Evolutionary conservation across 2,888 invertebrate genomes (phyloP), one percentile per base, ranked within the genome.

Genomic region (Nymphalis c-album): DNA sequence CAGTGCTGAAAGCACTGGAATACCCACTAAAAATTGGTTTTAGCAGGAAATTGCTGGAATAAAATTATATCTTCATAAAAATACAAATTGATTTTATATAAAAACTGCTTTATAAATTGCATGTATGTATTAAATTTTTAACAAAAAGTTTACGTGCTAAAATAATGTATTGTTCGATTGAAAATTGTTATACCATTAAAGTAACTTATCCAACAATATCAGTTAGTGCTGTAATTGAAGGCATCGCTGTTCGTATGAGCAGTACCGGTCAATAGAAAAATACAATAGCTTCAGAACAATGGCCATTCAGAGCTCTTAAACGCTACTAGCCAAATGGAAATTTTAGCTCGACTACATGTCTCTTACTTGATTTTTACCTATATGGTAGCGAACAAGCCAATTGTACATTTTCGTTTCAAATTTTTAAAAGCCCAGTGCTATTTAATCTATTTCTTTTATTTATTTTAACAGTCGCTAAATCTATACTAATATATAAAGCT

Each of bases 271-370:
- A 85, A 89, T 89, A 84, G 85, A 87, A 89, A 89, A 90, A 88
- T 83, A 91, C 90, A 91, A 91, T 91, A 77, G 86, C 64, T 45
- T 71, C 74, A 67, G 78, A 77, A 91, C 90, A 91, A 91, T 91
- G 74, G 64, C 82, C 80, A 85, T 88, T 87, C 83, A 85, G 79
- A 78, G 85, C 80, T 84, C 87, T 88, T 89, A 90, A 90, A 88
- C 82, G 90, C 76, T 83, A 83, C 76, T 79, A 77, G 83, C 82
- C 80, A 81, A 88, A 90, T 90, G 90, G 90, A 89, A 88, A 90
- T 89, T 90, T 89, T 83, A 87, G 84, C 80, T 78, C 80, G 77
- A 77, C 73, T 81, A 78, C 84, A 84, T 86, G 84, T 85, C 80
- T 81, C 76, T 76, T 75, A 79, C 73, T 77, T 78, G 77, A 80